Evolutionary conservation across 2,113 vertebrate genomes (phyloP).

Genomic region (Cairina moschata): DNA sequence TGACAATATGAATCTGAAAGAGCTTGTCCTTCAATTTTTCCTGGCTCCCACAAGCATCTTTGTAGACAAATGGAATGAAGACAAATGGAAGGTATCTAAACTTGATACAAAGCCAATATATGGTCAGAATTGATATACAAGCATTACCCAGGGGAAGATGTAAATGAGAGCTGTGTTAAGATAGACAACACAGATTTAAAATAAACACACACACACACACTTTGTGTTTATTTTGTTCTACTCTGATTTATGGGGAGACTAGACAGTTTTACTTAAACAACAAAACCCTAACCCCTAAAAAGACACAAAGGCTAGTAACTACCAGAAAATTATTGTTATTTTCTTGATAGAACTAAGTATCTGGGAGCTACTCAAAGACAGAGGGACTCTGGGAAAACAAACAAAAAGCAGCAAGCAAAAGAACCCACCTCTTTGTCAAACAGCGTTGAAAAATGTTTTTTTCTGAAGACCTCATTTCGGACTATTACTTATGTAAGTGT

Average conservation of each 20-base stretch:
- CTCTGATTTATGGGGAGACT: not conserved
- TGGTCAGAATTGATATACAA: not conserved
- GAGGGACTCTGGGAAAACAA: not conserved
- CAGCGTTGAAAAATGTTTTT: not conserved
- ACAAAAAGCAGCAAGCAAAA: not conserved
- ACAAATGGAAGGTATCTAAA: not conserved
- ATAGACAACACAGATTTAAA: not conserved
- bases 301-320: not conserved
- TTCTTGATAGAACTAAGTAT: not conserved
- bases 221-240: not conserved
- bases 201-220: not conserved
- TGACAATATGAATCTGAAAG: not conserved
- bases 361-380: not conserved
- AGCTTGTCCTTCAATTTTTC: not conserved
- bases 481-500: not conserved
- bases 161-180: not conserved
- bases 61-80: not conserved
- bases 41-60: not conserved
- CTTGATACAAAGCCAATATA: not conserved
- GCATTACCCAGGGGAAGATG: not conserved
- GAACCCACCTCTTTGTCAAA: not conserved
- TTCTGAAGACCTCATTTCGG: not conserved
- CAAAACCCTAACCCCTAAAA: not conserved
- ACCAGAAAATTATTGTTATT: not conserved
- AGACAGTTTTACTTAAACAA: rapidly evolving